These are phyloP conservation scores for Silvanus unidentatus DNA, from an alignment of 2,888 invertebrate genomes.

Conservation along the genomic window DNA sequence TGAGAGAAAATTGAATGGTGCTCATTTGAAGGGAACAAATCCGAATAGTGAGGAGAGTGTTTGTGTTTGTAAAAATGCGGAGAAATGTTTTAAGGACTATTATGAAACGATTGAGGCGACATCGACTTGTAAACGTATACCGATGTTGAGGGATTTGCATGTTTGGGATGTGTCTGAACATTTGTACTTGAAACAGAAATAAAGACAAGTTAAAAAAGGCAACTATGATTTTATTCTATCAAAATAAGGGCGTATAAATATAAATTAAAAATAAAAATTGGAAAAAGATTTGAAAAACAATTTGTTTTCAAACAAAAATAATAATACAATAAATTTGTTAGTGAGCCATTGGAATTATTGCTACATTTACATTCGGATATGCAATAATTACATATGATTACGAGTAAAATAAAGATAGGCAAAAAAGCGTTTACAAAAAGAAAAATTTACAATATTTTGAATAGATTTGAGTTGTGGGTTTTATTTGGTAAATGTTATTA, in stretches of 20 bases:
- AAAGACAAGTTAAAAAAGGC: constrained; percentile 36
- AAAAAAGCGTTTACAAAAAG: constrained; percentile 16
- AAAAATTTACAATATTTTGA: constrained; percentile 16
- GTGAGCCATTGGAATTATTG: constrained; percentile 28
- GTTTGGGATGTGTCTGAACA: constrained; percentile 61
- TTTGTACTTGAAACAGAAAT: constrained; percentile 45
- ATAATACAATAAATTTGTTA: constrained; percentile 27
- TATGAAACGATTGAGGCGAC: constrained; percentile 30
- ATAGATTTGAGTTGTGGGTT: too few relatives aligned
- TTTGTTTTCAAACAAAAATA: constrained; percentile 22
- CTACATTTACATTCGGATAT: constrained; percentile 15
- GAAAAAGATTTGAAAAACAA: constrained; percentile 18
- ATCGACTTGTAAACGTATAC: constrained; percentile 48
- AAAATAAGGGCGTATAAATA: constrained; percentile 35
- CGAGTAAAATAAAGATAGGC: constrained; percentile 12
- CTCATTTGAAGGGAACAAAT: constrained; percentile 30
- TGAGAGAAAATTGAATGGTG: constrained; percentile 41
- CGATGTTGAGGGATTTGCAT: constrained; percentile 62
- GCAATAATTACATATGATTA: constrained; percentile 14
- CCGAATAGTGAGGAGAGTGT: constrained; percentile 20
- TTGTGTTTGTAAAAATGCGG: constrained; percentile 50
- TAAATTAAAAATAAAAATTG: constrained; percentile 21
- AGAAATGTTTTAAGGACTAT: constrained; percentile 47
- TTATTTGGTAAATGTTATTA: too few relatives aligned
- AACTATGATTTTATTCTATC: constrained; percentile 42